Evolutionary conservation across 2,888 invertebrate species (phyloP).

Genomic region (Podabrus alpinus): DNA sequence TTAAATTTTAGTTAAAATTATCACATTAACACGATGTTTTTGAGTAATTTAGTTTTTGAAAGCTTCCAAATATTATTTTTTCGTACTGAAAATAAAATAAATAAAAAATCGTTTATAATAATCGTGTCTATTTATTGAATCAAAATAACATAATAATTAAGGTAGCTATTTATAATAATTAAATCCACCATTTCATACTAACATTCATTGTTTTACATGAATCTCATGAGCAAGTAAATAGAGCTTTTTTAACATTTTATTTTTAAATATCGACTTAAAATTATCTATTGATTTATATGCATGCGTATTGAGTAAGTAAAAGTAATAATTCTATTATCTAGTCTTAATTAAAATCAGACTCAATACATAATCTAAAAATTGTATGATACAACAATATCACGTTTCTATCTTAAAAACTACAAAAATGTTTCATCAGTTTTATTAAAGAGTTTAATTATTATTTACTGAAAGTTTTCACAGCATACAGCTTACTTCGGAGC

Average conservation of each 20-base stretch:
- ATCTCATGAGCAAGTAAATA: conserved; percentile 24
- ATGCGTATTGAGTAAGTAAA: conserved; percentile 20
- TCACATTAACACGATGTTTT: too few relatives aligned
- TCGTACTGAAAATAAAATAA: background rate
- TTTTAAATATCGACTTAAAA: conserved; percentile 17
- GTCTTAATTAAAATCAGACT: conserved; percentile 25
- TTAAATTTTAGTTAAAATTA: too few relatives aligned
- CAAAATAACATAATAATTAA: conserved; percentile 14
- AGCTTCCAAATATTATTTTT: too few relatives aligned
- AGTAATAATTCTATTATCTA: conserved; percentile 14
- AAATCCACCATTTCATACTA: conserved; percentile 14
- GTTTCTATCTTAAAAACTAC: conserved; percentile 16
- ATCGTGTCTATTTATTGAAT: conserved; percentile 18
- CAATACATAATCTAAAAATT: conserved; percentile 20
- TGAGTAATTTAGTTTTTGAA: too few relatives aligned
- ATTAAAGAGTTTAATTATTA: conserved; percentile 12
- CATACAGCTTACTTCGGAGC: conserved; percentile 22
- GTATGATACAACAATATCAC: conserved; percentile 20
- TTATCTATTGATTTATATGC: conserved; percentile 17
- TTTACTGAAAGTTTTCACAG: conserved; percentile 21
- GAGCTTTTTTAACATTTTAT: conserved; percentile 9
- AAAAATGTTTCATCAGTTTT: conserved; percentile 8
- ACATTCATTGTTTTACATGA: conserved; percentile 14
- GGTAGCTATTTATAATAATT: conserved; percentile 8
- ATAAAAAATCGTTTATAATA: background rate